Conservation (phyloP, 1,140 invertebrate genomes). For the Acromyrmex echinatior region DNA sequence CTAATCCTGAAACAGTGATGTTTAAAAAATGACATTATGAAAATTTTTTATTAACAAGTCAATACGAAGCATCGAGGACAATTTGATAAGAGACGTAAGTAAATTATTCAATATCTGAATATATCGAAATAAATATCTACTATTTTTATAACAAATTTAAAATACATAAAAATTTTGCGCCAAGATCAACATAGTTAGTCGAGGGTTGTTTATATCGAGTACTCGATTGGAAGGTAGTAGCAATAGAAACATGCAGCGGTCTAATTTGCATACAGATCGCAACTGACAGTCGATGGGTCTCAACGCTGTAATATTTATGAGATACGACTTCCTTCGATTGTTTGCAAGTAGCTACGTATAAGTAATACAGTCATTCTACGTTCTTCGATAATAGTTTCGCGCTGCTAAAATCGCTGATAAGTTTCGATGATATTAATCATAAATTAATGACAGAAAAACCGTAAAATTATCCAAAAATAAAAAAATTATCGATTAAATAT, state of each 20-base stretch:
- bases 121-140: conserved; percentile 44
- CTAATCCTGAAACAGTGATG: neutral
- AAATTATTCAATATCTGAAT: conserved; percentile 46
- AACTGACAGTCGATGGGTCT: conserved; percentile 52
- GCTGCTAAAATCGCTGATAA: neutral
- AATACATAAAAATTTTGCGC: conserved; percentile 40
- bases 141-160: conserved; percentile 68
- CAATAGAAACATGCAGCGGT: conserved; percentile 13
- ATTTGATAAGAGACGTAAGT: neutral
- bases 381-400: neutral
- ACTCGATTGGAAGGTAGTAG: conserved; percentile 66
- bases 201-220: conserved; percentile 56
- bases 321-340: conserved; percentile 84
- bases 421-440: neutral
- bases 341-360: conserved; percentile 76
- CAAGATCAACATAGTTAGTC: conserved; percentile 17
- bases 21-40: neutral
- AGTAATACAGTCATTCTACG: conserved; percentile 28
- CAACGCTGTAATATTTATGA: conserved; percentile 82
- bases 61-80: neutral
- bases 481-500: neutral
- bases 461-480: neutral
- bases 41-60: neutral
- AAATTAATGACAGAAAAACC: neutral
- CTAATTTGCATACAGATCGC: conserved; percentile 81